Evolutionary conservation across 2,888 invertebrate species (phyloP), one percentile per base, ranked within the genome.

Genomic region (Sericinus montela): DNA sequence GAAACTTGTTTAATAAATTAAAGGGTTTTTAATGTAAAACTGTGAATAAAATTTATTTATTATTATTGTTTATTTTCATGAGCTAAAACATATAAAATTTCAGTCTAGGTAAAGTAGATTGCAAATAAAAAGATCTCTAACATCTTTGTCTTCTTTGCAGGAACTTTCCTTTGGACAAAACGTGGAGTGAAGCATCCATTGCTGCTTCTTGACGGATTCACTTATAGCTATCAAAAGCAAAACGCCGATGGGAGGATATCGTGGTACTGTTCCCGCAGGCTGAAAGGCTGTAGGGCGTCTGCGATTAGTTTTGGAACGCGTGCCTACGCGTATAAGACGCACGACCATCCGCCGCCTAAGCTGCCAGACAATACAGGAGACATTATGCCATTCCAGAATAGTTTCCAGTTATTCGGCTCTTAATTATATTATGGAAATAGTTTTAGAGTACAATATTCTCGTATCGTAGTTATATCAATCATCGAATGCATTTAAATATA

Each of bases 241-340:
- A 86, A 87, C 54, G 87, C 80, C 7, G 75, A 85, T 54, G 87
- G 86, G 1, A 68, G 84, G 36, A 64, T 84, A 52, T 80, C 82
- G 16, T 89, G 88, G 88, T 87, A 87, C 59, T 88, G 88, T 53
- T 88, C 88, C 0, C 62, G 83, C 53, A 73, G 86, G 48, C 62
- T 86, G 38, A 84, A 80, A 43, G 88, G 88, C 0, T 88, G 88
- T 59, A 72, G 75, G 38, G 81, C 84, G 1, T 75, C 84, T 0
- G 87, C 85, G 0, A 73, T 82, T 44, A 87, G 83, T 52, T 58
- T 80, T 19, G 85, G 83, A 0, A 67, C 67, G 5, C 65, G 54
- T 45, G 77, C 72, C 0, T 64, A 63, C 32, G 56, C 74, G 0
- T 63, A 68, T 32, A 84, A 81, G 19, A 62, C 67, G 0, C 87